Percentiles rank a stretch among this genome's conserved stretches.
phyloP scores from a whole-genome alignment of 2,797 vertebrate genomes.

The Choloepus didactylus region DNA sequence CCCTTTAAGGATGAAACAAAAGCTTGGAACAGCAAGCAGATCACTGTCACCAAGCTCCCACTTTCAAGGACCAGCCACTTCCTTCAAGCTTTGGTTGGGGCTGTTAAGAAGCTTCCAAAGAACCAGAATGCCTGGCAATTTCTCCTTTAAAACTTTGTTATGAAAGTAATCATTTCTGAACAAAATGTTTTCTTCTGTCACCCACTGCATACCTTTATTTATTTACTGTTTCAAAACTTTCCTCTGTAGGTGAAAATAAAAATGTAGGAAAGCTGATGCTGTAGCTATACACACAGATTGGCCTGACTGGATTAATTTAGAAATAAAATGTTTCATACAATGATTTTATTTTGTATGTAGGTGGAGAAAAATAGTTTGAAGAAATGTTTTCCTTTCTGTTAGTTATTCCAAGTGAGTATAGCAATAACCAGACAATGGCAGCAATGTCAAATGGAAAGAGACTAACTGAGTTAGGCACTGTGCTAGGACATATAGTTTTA shows the following conservation, averaged over 20 bases:
- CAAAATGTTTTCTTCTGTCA: background rate
- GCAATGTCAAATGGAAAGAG: too few relatives aligned
- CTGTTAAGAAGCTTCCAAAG: background rate
- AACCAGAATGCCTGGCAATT: background rate
- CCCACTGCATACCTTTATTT: too few relatives aligned
- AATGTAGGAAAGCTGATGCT: background rate
- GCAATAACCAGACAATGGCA: accelerated
- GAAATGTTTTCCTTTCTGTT: background rate
- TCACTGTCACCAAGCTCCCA: conserved; percentile 47
- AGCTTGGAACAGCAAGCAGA: conserved; percentile 61
- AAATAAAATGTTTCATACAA: background rate
- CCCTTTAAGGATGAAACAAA: conserved; percentile 72
- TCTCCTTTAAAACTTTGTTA: background rate
- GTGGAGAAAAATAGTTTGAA: background rate
- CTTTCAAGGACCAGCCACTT: conserved; percentile 8
- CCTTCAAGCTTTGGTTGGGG: background rate
- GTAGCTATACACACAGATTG: background rate
- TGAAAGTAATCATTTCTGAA: conserved; percentile 29
- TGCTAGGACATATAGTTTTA: background rate
- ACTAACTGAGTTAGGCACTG: accelerated
- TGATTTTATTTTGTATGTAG: too few relatives aligned
- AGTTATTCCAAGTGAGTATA: accelerated
- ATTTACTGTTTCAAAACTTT: background rate
- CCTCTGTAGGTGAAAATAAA: background rate
- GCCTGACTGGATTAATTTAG: background rate